Evolutionary conservation across 2,888 invertebrate species (phyloP), one percentile per base, ranked within the genome.

Genomic region (Trachelus tabidus): DNA sequence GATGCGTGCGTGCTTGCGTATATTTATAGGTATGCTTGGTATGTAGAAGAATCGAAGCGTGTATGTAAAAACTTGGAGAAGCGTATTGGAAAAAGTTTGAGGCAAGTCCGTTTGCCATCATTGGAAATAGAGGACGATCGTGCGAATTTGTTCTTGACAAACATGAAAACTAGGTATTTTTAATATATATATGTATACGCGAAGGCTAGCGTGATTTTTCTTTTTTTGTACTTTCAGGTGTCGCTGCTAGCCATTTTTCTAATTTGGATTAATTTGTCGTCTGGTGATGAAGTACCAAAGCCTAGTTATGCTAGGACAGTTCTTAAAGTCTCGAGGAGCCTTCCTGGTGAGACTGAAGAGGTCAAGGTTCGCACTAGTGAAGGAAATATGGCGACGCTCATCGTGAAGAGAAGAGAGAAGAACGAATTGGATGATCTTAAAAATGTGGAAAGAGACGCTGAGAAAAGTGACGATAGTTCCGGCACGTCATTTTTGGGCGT

Each of bases 341-440:
- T 97, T 30, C 96, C 96, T 0, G 95, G 95, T 34, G 94, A 95
- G 82, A 96, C 95, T 74, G 95, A 96, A 88, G 96, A 96, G 68
- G 92, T 97, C 71, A 95, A 95, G 87, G 96, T 97, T 0, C 94
- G 95, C 86, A 96, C 96, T 0, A 95, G 94, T 87, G 94, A 95
- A 34, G 97, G 97, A 3, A 95, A 94, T 79, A 92, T 96, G 34
- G 96, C 97, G 0, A 96, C 96, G 84, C 92, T 97, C 15, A 95
- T 96, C 73, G 95, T 96, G 9, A 96, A 96, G 90, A 94, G 95
- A 86, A 92, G 92, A 6, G 95, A 95, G 86, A 92, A 93, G 11
- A 90, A 92, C 79, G 87, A 79, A 69, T 75, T 75, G n/a, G 68
- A 74, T 12, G 33, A 68, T 68, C 73, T 23, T 11, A 37, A 31